Evolutionary conservation across 2,797 vertebrate species (phyloP).

Genomic region (Selene dorsalis): DNA sequence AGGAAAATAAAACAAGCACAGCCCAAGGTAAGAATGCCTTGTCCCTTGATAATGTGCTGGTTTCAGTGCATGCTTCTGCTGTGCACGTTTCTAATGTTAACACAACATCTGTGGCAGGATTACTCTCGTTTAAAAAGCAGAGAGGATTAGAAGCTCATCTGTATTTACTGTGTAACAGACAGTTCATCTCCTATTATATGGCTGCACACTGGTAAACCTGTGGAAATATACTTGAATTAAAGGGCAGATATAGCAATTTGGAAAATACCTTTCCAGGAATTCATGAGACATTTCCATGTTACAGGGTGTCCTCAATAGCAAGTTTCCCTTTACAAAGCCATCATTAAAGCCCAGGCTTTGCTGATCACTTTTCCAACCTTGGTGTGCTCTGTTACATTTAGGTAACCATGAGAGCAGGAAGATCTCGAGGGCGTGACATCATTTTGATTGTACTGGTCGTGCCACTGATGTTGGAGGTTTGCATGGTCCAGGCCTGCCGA

Average conservation of each 20-base stretch:
- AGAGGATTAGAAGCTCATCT: constrained; percentile 48
- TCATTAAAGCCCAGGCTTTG: neutral
- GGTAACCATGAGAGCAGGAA: constrained; percentile 70
- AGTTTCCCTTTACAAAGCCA: neutral
- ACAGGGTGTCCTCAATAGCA: neutral
- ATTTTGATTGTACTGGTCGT: constrained; percentile 52
- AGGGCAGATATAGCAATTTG: neutral
- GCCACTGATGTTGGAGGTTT: constrained; percentile 42
- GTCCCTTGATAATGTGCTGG: neutral
- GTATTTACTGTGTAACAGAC: constrained; percentile 15
- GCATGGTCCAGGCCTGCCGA: constrained; percentile 62
- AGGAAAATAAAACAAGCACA: constrained; percentile 18
- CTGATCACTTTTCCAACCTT: neutral
- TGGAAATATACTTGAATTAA: neutral
- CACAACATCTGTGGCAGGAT: constrained; percentile 61
- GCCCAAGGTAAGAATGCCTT: constrained; percentile 62
- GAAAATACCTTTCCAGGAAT: neutral
- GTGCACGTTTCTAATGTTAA: constrained; percentile 39
- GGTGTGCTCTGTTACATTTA: constrained; percentile 27
- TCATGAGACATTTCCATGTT: neutral
- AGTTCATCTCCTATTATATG: neutral
- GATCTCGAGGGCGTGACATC: constrained; percentile 15
- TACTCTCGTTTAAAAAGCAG: constrained; percentile 43
- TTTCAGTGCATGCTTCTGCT: constrained; percentile 5
- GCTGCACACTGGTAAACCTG: neutral